Base-by-base conservation (phyloP, 2,113 vertebrate genomes). In the Blennius ocellaris region DNA sequence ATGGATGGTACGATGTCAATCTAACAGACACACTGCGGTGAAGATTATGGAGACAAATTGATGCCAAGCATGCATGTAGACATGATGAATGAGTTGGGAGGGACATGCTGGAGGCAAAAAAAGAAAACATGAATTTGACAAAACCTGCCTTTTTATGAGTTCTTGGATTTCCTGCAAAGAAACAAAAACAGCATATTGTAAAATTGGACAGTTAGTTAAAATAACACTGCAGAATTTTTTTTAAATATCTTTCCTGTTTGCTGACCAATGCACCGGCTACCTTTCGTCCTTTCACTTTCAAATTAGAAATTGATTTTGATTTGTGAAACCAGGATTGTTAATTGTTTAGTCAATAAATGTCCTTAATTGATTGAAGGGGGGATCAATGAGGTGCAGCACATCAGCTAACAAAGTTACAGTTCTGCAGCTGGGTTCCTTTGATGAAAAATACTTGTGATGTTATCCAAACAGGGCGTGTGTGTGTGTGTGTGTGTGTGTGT, bases 131-230 rank as follows among this genome's bases (percentile, higher is more conserved):
- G 11, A 14, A 66, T 30, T 48, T 10, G 30, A 54, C 2, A 44
- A 55, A 49, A 90, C 88, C 51, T 92, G 78, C 93, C 93, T 92
- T 92, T 93, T 93, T 58, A 91, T 51, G 39, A 94, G 91, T 52
- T 92, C 93, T 87, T 93, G 90, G 79, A 94, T 93, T 71, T 94
- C 93, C 93, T 94, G 74, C 50, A 90, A 81, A 43, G 52, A 89
- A 9, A 75, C 21, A 84, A 78, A 30, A 30, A 57, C 9, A 45
- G 12, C 56, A 51, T 3, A 15, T 30, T 30, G 21, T 2, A 12
- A 67, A 44, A 14, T 2, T 11, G 14, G 1, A 40, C 48, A 38
- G 48, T 8, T 9, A 45, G n/a, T 59, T 36, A 11, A 58, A 57
- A 66, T n/a, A n/a, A 52, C 11, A 9, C 11, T 71, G 47, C 9